A percentile compares a stretch with the other conserved stretches of the same genome.
These are phyloP conservation scores for Cylindroiulus punctatus DNA, from an alignment of 2,888 invertebrate species.

Conservation along the genomic window DNA sequence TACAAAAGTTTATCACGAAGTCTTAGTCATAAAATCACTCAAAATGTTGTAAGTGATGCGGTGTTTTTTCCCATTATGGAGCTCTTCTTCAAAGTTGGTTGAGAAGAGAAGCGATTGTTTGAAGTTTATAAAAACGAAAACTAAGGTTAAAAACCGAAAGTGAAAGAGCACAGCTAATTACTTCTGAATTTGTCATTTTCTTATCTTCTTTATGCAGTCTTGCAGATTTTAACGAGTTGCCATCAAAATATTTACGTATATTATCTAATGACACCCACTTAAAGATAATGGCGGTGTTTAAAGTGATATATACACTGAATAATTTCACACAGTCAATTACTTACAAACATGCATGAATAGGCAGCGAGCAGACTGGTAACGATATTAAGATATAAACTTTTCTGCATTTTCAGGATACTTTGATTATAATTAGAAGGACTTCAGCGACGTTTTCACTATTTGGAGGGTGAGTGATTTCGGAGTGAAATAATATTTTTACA, in stretches of 20 bases:
- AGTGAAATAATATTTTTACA: too few species aligned
- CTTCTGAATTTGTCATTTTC: not conserved
- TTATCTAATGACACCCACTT: not conserved
- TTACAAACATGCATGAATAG: not conserved
- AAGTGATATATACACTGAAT: not conserved
- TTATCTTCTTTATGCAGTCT: constrained; percentile 8
- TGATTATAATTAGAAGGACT: constrained; percentile 54
- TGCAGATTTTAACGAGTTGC: not conserved
- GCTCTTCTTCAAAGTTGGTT: not conserved
- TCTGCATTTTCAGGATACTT: constrained; percentile 53
- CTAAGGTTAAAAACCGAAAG: not conserved
- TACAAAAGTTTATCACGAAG: too few species aligned
- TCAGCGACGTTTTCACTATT: constrained; percentile 55
- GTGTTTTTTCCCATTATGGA: too few species aligned
- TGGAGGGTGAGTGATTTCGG: constrained; percentile 57
- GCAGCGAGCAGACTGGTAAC: not conserved
- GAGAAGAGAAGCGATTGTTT: not conserved
- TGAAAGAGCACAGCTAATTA: not conserved
- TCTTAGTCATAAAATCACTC: too few species aligned
- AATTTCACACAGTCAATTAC: not conserved
- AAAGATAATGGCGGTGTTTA: not conserved
- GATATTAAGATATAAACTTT: not conserved
- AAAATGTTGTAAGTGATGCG: too few species aligned
- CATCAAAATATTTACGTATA: not conserved
- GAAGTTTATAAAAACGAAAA: not conserved